These are phyloP conservation scores for Parasteatoda tepidariorum DNA, from an alignment of 1,140 invertebrate genomes.

Conservation along the genomic window DNA sequence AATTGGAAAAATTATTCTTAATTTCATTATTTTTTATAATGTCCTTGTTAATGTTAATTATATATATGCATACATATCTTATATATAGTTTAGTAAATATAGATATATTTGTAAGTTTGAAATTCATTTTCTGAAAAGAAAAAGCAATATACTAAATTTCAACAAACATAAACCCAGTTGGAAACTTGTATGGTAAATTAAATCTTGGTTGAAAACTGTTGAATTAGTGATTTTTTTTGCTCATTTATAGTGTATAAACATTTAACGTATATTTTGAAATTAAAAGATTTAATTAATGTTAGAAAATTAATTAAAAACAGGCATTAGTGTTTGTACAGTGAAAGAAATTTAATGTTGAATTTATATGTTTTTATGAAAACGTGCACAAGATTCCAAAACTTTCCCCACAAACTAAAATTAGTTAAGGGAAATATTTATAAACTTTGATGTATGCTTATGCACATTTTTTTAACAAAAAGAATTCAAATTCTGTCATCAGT, in stretches of 20 bases:
- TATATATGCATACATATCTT: no score
- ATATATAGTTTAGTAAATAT: no score
- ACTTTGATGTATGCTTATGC: conserved; percentile 15
- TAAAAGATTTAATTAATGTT: not conserved
- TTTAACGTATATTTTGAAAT: not conserved
- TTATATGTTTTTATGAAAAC: conserved; percentile 36
- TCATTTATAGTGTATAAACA: not conserved
- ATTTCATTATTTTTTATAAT: no score
- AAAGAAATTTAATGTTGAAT: conserved; percentile 37
- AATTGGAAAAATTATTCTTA: no score
- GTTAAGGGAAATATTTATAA: not conserved
- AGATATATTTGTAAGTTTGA: no score
- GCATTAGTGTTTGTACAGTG: conserved; percentile 42
- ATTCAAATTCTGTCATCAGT: conserved; percentile 44
- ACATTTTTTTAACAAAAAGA: conserved; percentile 1
- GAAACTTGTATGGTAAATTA: not conserved
- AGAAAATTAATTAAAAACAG: not conserved
- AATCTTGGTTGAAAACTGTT: not conserved
- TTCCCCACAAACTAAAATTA: not conserved
- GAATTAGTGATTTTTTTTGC: not conserved
- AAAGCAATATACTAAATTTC: no score
- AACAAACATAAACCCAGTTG: no score
- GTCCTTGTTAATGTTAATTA: no score
- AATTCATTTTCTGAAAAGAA: no score
- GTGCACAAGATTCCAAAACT: not conserved